Evolutionary conservation across 2,797 vertebrate species (phyloP), one percentile per base, ranked within the genome.

Genomic region (Acanthornis magna): DNA sequence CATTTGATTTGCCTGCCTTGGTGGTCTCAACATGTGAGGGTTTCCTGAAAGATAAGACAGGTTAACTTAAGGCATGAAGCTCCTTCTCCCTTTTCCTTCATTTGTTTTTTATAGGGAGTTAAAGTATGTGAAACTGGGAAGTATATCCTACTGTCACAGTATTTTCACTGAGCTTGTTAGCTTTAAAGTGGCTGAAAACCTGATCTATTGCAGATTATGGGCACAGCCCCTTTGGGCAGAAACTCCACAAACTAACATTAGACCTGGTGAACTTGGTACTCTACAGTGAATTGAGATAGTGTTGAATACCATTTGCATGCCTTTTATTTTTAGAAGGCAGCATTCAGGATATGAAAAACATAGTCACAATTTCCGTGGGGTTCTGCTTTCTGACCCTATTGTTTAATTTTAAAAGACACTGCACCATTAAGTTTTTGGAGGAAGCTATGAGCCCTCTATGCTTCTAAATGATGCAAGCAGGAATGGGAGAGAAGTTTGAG

Each of bases 271-370:
- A 38, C 55, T 81, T 81, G 81, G 27, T 89, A 53, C 22, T 85
- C 51, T 45, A 16, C 1, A 2, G 38, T 73, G 21, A 51, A 53
- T 21, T 85, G 48, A 82, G 51, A 89, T 91, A 91, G 91, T 26
- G 13, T 22, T 70, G 60, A 79, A 85, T 87, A 70, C 23, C 30
- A 50, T 30, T 91, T 87, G 71, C 16, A 1, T 85, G 60, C 67
- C 48, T 95, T 87, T 79, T 92, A 66, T 89, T 95, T 96, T 93
- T 93, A 92, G 89, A 66, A 92, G 9, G 18, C 43, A 45, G 16
- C 10, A 2, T 76, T 89, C 89, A 89, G 84, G 67, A 60, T 93
- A 82, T 93, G 71, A 87, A 87, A 92, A 82, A 48, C 14, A 10
- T 55, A 79, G 48, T 23, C 29, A 73, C 71, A 79, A n/a, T 94